A percentile compares a stretch with the other conserved stretches of the same genome.
Evolutionary conservation across 2,113 vertebrate species (phyloP).

Genomic region (Aspidoscelis tigris): DNA sequence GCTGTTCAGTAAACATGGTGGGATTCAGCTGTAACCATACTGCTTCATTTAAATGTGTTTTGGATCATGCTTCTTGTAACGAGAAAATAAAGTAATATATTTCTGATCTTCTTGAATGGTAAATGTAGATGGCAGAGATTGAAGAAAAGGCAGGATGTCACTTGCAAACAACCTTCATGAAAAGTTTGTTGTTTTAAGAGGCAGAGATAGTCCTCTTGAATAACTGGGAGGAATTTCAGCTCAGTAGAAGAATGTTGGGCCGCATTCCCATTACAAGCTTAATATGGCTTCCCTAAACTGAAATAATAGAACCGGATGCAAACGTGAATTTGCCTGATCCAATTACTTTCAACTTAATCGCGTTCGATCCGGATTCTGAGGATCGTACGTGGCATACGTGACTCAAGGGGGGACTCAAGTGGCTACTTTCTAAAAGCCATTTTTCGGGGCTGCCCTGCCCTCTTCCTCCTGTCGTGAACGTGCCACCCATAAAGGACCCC

Average conservation of each 20-base stretch:
- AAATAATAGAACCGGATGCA: too few species aligned
- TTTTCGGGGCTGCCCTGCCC: too few species aligned
- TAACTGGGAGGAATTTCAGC: background rate
- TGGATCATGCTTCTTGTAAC: conserved; percentile 10
- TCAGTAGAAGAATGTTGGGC: background rate
- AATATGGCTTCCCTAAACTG: too few species aligned
- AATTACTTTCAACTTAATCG: too few species aligned
- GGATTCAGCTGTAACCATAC: conserved; percentile 5
- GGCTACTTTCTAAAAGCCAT: too few species aligned
- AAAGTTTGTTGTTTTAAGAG: conserved; percentile 5
- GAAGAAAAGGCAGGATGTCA: background rate
- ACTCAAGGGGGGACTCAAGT: too few species aligned
- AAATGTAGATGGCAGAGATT: conserved; percentile 16
- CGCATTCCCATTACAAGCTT: too few species aligned
- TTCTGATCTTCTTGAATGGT: conserved; percentile 23
- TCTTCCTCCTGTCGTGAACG: too few species aligned
- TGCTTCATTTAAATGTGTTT: conserved; percentile 10
- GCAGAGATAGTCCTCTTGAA: background rate
- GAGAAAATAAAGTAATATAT: conserved; percentile 9
- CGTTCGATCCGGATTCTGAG: too few species aligned
- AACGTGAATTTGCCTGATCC: too few species aligned
- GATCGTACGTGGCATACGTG: too few species aligned
- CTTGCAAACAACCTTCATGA: background rate
- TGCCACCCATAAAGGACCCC: too few species aligned
- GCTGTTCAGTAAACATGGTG: conserved; percentile 21